Evolutionary conservation across 2,888 invertebrate species (phyloP).

Genomic region (Desoria tigrina): DNA sequence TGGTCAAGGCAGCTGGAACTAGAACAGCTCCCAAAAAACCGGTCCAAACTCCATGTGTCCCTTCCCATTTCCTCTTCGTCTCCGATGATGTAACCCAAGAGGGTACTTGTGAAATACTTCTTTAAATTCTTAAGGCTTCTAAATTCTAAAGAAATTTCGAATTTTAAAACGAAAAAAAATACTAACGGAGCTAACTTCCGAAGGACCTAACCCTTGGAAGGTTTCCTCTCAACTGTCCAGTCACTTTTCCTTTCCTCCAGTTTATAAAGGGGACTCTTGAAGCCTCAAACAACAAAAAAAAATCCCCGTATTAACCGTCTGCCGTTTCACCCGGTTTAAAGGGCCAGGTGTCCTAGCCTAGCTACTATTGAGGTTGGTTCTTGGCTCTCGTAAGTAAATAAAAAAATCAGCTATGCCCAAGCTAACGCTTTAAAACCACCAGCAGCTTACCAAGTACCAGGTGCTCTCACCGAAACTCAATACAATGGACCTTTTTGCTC

Average conservation of each 20-base stretch:
- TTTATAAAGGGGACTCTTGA: conserved; percentile 5
- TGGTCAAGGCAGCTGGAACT: conserved; percentile 21
- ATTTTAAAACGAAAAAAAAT: too few relatives aligned
- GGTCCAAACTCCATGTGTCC: too few relatives aligned
- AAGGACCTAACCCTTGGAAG: background rate
- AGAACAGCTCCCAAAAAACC: background rate
- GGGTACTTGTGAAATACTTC: background rate
- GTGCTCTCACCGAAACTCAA: background rate
- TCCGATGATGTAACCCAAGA: too few relatives aligned
- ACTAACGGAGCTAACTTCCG: too few relatives aligned
- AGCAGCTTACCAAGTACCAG: background rate
- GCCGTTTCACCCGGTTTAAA: conserved; percentile 14
- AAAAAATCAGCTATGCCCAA: background rate
- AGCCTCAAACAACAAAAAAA: background rate
- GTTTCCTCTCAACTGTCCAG: conserved; percentile 8
- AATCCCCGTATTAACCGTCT: conserved; percentile 17
- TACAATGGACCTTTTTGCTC: background rate
- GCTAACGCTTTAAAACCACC: background rate
- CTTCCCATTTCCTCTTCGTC: too few relatives aligned
- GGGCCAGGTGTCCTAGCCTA: conserved; percentile 14
- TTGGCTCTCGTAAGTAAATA: background rate
- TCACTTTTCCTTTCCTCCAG: conserved; percentile 19
- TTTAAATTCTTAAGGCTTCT: too few relatives aligned
- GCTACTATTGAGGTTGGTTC: background rate
- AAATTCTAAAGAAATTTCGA: too few relatives aligned